Percentiles rank a stretch among this genome's conserved stretches.
Conservation (phyloP, 2,113 vertebrate species). For the Kobus ellipsiprymnus region DNA sequence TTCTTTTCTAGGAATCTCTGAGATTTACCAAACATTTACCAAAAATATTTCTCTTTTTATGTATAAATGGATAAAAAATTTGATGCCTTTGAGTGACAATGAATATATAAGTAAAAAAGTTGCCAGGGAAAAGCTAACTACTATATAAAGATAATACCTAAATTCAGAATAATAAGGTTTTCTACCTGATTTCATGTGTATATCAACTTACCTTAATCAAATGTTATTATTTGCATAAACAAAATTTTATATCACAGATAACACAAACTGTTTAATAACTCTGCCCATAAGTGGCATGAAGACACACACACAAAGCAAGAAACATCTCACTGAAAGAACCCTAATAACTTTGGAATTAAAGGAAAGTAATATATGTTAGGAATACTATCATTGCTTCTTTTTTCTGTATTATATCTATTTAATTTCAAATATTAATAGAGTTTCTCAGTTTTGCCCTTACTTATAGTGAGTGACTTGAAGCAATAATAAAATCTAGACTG, state of each 20-base stretch:
- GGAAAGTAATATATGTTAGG: background rate
- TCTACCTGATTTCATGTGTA: background rate
- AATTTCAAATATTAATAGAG: background rate
- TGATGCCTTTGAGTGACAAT: background rate
- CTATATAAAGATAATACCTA: background rate
- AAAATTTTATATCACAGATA: background rate
- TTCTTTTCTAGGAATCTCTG: background rate
- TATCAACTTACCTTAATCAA: background rate
- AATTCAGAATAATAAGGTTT: conserved; percentile 1
- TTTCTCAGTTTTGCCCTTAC: background rate
- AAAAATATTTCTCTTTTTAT: background rate
- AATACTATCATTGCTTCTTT: background rate
- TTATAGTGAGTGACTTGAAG: background rate
- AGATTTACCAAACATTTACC: background rate
- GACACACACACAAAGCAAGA: background rate
- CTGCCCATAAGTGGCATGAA: background rate
- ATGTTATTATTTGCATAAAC: background rate
- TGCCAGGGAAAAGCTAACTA: background rate
- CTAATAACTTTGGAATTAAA: conserved; percentile 17
- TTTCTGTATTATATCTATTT: conserved; percentile 4
- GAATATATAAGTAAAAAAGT: background rate
- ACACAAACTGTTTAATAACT: background rate
- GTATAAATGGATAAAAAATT: background rate
- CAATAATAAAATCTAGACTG: background rate
- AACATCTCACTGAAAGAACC: background rate